Evolutionary conservation across 2,113 vertebrate genomes (phyloP).

Genomic region (Heloderma charlesbogerti): DNA sequence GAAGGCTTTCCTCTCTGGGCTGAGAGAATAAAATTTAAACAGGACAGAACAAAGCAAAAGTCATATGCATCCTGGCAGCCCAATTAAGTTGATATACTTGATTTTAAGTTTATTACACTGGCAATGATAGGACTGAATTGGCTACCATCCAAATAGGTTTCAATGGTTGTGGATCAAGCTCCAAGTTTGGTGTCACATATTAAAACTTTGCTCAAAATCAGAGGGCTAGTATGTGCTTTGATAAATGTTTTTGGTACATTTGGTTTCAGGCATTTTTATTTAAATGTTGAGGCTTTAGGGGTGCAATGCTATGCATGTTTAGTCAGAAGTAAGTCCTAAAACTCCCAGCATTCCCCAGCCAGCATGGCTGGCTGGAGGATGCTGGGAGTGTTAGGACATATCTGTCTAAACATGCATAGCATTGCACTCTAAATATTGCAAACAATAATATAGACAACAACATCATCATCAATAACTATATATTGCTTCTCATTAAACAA

Average conservation of each 20-base stretch:
- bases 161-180: background rate
- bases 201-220: background rate
- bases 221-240: background rate
- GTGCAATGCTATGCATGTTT: too few relatives aligned
- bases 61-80: background rate
- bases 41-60: background rate
- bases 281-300: background rate
- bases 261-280: background rate
- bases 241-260: background rate
- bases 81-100: background rate
- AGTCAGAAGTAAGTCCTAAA: too few relatives aligned
- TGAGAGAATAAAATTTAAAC: background rate
- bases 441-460: background rate
- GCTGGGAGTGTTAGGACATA: too few relatives aligned
- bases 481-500: too few relatives aligned
- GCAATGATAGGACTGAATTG: background rate
- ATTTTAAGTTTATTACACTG: background rate
- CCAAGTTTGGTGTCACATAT: background rate
- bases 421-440: background rate
- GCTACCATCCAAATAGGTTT: background rate
- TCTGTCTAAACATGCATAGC: too few relatives aligned
- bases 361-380: too few relatives aligned
- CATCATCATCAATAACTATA: too few relatives aligned
- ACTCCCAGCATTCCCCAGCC: too few relatives aligned
- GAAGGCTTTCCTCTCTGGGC: background rate